Evolutionary conservation across 1,140 invertebrate genomes (phyloP), one percentile per base, ranked within the genome.

Genomic region (Akabosia matsudoensis): DNA sequence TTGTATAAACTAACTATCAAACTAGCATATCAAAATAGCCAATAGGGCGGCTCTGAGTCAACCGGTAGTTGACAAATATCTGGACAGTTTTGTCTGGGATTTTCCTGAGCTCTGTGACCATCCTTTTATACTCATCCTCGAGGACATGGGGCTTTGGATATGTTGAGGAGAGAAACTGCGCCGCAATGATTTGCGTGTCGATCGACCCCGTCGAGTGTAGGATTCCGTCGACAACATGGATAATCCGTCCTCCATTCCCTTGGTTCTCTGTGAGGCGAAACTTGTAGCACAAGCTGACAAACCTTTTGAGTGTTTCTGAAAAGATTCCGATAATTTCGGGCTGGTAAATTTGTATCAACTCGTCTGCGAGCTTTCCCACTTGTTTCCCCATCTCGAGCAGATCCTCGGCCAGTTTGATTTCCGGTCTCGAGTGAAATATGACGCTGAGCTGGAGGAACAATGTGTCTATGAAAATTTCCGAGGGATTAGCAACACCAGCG

Each of bases 291-390:
- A 54, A 34, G 31, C 70, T 76, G 1, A 76, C 52, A 22, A 76
- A 76, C 73, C 75, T 54, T 52, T 76, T 76, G 18, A 73, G 33
- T 10, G 75, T 73, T 16, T 76, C 75, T 0, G 70, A 76, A 28
- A 76, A 76, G 18, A 76, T 33, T 0, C 70, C 28, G 64, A 76
- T 76, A 24, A 76, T 76, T 73, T 76, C 75, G 0, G 75, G 75
- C 16, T 73, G 26, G 51, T 72, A 76, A 34, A 76, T 45, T 31
- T 28, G 22, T 13, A 76, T 70, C 2, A 34, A 26, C n/a, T 72
- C 70, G 18, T 76, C 75, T 1, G 70, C 70, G 1, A 76, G 51
- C 18, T 61, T 73, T 33, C 75, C 75, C 18, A 76, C 52, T 73
- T 76, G 45, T 54, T 76, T 76, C 0, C 75, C 75, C 56, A 76